A percentile compares a stretch with the other conserved stretches of the same genome.
Conservation (phyloP, 2,797 vertebrate genomes). For the Rhabdophis nuchalis region DNA sequence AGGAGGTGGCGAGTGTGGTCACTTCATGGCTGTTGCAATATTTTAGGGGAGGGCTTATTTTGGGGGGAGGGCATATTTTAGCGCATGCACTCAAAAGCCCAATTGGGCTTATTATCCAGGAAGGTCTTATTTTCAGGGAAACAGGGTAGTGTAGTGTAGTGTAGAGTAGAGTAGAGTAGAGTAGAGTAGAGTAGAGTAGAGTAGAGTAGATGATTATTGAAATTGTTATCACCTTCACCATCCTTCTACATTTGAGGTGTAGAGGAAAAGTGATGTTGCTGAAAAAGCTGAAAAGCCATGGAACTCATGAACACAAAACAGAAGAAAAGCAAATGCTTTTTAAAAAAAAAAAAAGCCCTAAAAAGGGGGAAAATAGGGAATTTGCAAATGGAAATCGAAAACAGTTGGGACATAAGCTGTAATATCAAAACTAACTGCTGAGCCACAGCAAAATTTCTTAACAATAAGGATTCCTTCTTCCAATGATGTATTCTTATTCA, state of each 20-base stretch:
- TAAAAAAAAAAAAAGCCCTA: not conserved
- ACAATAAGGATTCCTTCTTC: not conserved
- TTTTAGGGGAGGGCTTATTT: no score
- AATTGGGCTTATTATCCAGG: no score
- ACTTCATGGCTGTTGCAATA: no score
- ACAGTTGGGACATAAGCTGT: not conserved
- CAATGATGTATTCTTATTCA: slow-evolving; percentile 5
- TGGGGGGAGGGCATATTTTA: no score
- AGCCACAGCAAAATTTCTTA: not conserved
- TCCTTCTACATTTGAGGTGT: not conserved
- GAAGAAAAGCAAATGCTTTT: not conserved
- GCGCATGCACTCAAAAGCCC: no score
- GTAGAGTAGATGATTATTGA: no score
- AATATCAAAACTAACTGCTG: not conserved
- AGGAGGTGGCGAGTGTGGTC: no score
- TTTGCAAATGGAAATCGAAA: not conserved
- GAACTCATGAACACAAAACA: not conserved
- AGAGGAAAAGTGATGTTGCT: not conserved
- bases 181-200: no score
- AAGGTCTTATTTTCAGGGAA: no score
- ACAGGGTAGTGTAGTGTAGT: no score
- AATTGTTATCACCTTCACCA: not conserved
- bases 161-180: no score
- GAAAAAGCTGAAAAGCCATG: not conserved
- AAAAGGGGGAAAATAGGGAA: not conserved